Percentiles rank a stretch among this genome's conserved stretches.
Conservation (phyloP, 2,113 vertebrate genomes). For the Ochotona princeps region DNA sequence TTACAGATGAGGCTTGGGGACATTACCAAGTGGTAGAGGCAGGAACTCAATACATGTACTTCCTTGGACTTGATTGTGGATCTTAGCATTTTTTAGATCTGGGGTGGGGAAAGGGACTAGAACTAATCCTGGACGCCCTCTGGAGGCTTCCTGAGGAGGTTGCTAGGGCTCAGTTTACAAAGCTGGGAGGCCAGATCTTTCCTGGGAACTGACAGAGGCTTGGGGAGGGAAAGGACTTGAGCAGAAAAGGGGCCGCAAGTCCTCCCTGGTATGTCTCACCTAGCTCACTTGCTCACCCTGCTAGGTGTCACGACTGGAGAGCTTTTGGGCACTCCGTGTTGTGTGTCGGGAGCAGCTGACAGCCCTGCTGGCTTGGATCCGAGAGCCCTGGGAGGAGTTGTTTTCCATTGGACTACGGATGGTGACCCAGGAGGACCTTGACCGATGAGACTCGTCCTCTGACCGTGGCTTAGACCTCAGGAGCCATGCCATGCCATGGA, state of each 20-base stretch:
- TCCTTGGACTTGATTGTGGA: neutral
- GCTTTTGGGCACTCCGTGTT: conserved; percentile 88
- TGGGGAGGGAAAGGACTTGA: neutral
- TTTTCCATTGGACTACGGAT: conserved; percentile 90
- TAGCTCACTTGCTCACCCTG: neutral
- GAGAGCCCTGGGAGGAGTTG: conserved; percentile 91
- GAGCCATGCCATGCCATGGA: fast-evolving
- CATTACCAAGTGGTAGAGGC: neutral
- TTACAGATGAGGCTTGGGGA: neutral
- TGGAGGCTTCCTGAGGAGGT: neutral
- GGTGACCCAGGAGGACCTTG: conserved; percentile 70
- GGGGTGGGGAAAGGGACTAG: neutral
- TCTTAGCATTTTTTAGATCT: neutral
- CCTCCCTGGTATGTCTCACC: neutral
- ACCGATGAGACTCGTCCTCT: neutral
- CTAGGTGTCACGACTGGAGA: conserved; percentile 88
- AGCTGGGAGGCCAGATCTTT: neutral
- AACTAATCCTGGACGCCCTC: neutral
- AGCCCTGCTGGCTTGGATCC: conserved; percentile 90
- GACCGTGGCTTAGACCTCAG: neutral
- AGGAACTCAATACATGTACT: neutral
- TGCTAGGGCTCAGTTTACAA: neutral
- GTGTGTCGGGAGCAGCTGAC: conserved; percentile 87
- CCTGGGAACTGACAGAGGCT: neutral
- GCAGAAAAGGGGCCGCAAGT: neutral